Percentiles rank a stretch among this genome's conserved stretches.
Evolutionary conservation across 2,888 invertebrate genomes (phyloP).

Genomic region (Prosapia bicincta): DNA sequence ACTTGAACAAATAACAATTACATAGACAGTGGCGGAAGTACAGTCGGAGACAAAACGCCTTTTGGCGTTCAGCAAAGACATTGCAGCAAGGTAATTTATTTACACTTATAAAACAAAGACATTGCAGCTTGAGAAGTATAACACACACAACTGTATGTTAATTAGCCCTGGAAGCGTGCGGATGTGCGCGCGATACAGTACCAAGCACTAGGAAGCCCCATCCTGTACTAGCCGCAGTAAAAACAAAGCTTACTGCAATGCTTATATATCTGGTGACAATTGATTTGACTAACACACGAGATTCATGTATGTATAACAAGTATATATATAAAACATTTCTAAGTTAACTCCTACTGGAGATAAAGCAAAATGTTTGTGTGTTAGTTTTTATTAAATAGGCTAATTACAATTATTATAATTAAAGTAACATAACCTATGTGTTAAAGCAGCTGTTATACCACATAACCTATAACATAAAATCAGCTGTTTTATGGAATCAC

Average conservation of each 20-base stretch:
- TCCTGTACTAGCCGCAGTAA: not conserved
- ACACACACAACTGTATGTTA: not conserved
- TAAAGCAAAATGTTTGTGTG: too few species aligned
- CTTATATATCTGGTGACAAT: not conserved
- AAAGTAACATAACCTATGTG: too few species aligned
- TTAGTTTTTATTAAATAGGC: too few species aligned
- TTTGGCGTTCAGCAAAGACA: not conserved
- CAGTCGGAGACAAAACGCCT: not conserved
- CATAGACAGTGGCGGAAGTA: not conserved
- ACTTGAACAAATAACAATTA: not conserved
- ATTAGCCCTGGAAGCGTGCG: not conserved
- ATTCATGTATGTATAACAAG: too few species aligned
- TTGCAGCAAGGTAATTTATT: not conserved
- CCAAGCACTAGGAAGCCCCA: not conserved
- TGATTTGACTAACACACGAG: not conserved
- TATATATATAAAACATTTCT: too few species aligned
- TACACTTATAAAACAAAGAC: not conserved
- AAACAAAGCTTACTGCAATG: not conserved
- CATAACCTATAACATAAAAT: too few species aligned
- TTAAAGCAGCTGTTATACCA: too few species aligned
- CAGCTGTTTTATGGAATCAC: too few species aligned
- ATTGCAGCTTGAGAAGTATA: not conserved
- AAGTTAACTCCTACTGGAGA: too few species aligned
- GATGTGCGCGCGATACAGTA: not conserved
- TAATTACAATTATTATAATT: too few species aligned